Base-by-base conservation (phyloP, 2,797 vertebrate genomes). In the Podargus strigoides region DNA sequence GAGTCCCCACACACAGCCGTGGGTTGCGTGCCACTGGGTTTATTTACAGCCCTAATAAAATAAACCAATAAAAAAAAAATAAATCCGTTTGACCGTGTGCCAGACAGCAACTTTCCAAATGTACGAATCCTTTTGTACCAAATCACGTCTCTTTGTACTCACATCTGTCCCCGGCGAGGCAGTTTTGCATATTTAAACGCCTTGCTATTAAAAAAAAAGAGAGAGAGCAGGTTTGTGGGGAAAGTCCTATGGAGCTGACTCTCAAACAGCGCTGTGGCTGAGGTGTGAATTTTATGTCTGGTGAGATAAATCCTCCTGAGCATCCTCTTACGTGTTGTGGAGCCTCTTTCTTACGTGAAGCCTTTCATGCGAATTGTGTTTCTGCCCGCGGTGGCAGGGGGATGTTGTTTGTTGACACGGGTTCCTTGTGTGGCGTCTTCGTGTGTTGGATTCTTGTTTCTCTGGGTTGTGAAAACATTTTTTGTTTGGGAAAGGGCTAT, bases 51-150 rank as follows among this genome's bases (percentile, higher is more conserved):
- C 30, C 0, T 9, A 2, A 8, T 52, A 63, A 86, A 88, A 78
- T 1, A 79, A 68, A 80, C 69, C 68, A 23, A 9, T 46, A 21
- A 44, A n/a, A n/a, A n/a, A n/a, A n/a, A n/a, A n/a, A n/a, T n/a
- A 37, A 30, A 30, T 8, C 49, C 17, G 1, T 63, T 73, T 82
- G 92, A 89, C 92, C 30, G 34, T 49, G 79, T 67, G 89, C 88
- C 69, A 53, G 80, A 56, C 81, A 36, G 93, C 50, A 85, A 89
- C 88, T 82, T 91, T 81, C 55, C 59, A 81, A 85, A 88, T 4
- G 13, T 78, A 76, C 91, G 93, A 78, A 87, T 93, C 84, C 73
- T 66, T 95, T 59, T 50, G 91, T 75, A 62, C 91, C 89, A 69
- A 58, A 82, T 83, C 84, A 1, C 46, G 89, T 50, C 70, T 41